Evolutionary conservation across 2,888 invertebrate genomes (phyloP), one percentile per base, ranked within the genome.

Genomic region (Pemphredon lugubris): DNA sequence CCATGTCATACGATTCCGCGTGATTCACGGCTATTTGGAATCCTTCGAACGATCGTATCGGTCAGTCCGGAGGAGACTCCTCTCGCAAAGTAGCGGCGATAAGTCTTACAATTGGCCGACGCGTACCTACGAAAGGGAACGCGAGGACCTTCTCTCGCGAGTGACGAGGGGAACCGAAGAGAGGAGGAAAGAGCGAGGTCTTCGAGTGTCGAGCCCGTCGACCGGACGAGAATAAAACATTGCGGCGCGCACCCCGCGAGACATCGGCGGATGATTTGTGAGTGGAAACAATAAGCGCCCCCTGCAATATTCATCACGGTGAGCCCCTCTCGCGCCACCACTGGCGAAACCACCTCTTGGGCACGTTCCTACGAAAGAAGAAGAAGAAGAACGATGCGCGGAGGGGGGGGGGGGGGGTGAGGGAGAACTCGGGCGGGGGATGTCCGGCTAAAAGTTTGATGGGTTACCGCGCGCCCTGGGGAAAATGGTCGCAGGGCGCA

Each of bases 401-500:
- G n/a, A n/a, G n/a, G n/a, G n/a, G n/a, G n/a, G n/a, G n/a, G n/a
- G n/a, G n/a, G n/a, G n/a, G 68, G 67, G 64, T 44, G 68, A 67
- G 64, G 67, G 66, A 59, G 69, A 37, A 40, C n/a, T 53, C 21
- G 68, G 71, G 77, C 57, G 75, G 77, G 86, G 82, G 78, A 84
- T 87, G 87, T 88, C 87, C 86, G 79, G 87, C 88, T 89, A 88
- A 89, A 89, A 89, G 89, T 89, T 89, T 89, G 89, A 89, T 89
- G 86, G 89, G 88, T 89, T 88, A 86, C 86, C 87, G 75, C 77
- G 82, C 80, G 70, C 87, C 86, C 84, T 79, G 39, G 88, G 86
- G 85, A 86, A 54, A 79, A 83, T 81, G 81, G 81, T 77, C 81
- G 82, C 82, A 76, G 73, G 84, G 83, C 84, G 80, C 85, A 87